phyloP scores from a whole-genome alignment of 2,888 invertebrate species.

The Axea sp. region DNA sequence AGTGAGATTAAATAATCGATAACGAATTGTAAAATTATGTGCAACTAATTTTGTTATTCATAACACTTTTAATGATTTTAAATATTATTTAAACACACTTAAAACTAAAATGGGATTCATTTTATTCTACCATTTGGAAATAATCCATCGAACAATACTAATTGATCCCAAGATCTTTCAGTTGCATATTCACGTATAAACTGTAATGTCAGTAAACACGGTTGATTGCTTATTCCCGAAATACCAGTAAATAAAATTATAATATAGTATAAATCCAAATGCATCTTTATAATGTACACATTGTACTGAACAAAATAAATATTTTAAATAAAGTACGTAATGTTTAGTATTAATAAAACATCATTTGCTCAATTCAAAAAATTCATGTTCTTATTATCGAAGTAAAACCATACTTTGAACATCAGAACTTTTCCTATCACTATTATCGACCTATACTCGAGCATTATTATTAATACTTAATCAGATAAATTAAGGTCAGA shows the following conservation, averaged over 20 bases:
- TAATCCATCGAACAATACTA: constrained; percentile 78
- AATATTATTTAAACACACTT: too few relatives aligned
- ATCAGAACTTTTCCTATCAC: constrained; percentile 1
- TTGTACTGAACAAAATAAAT: background rate
- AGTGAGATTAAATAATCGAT: too few relatives aligned
- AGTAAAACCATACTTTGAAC: constrained; percentile 5
- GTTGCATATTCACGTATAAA: constrained; percentile 81
- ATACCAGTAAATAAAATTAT: constrained; percentile 20
- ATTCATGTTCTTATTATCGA: background rate
- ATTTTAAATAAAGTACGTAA: too few relatives aligned
- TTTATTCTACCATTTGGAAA: constrained; percentile 66
- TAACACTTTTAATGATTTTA: too few relatives aligned
- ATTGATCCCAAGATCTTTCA: constrained; percentile 82
- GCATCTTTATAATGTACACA: constrained; percentile 8
- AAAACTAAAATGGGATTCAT: too few relatives aligned
- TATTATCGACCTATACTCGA: constrained; percentile 16
- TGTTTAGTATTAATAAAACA: background rate
- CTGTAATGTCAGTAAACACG: constrained; percentile 76
- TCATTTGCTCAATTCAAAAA: background rate
- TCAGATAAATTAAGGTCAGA: constrained; percentile 26
- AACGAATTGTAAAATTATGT: too few relatives aligned
- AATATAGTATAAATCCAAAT: constrained; percentile 8
- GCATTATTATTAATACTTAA: constrained; percentile 27
- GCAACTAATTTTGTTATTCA: too few relatives aligned
- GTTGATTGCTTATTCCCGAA: constrained; percentile 40